A percentile compares a stretch with the other conserved stretches of the same genome.
Evolutionary conservation across 2,797 vertebrate genomes (phyloP).

Genomic region (Nannoperca obscura): DNA sequence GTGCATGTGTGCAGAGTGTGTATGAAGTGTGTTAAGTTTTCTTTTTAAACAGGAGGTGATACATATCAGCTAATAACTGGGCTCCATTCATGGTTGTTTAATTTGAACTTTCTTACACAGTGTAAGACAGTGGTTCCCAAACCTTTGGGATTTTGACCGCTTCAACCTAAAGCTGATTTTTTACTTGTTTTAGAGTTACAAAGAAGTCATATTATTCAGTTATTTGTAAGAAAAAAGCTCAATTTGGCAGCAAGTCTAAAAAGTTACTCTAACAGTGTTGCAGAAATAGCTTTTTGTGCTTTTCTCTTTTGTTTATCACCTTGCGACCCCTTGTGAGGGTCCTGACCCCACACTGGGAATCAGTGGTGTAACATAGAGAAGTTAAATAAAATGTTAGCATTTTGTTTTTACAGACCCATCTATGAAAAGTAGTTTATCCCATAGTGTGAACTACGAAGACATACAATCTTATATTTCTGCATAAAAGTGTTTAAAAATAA

Average conservation of each 20-base stretch:
- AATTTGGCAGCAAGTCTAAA: background rate
- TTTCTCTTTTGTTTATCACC: conserved; percentile 2
- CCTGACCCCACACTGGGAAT: background rate
- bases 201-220: background rate
- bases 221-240: background rate
- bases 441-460: background rate
- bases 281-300: background rate
- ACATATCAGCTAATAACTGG: background rate
- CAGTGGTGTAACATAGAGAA: background rate
- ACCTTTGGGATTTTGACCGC: background rate
- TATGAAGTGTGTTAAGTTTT: conserved; percentile 16
- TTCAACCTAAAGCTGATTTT: too few species aligned
- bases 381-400: background rate
- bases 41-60: conserved; percentile 26
- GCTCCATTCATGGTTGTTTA: conserved; percentile 2
- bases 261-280: background rate
- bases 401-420: background rate
- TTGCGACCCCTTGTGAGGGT: background rate
- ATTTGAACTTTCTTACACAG: background rate
- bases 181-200: background rate
- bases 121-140: background rate
- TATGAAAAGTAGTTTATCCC: background rate
- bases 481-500: background rate
- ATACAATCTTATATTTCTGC: background rate
- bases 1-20: conserved; percentile 19